These are phyloP conservation scores for Sussaba pulchella DNA, from an alignment of 2,888 invertebrate species.

Conservation along the genomic window DNA sequence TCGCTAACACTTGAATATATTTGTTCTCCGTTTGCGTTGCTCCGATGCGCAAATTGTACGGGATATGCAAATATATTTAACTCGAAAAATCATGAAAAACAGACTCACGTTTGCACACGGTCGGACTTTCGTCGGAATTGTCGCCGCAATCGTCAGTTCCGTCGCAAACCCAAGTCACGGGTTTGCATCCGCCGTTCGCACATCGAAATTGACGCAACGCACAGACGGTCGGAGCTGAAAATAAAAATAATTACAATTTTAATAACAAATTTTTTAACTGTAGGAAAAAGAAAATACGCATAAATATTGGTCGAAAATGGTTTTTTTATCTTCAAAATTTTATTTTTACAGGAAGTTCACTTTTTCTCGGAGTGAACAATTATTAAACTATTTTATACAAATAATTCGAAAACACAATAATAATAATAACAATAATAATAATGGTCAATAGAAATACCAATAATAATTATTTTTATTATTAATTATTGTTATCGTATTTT, in stretches of 20 bases:
- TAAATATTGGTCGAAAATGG: no score
- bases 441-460: no score
- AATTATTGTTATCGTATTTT: no score
- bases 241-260: constrained; percentile 47
- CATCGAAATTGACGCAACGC: constrained; percentile 91
- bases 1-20: background rate
- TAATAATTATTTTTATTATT: no score
- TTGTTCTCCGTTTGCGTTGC: constrained; percentile 27
- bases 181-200: constrained; percentile 90
- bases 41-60: background rate
- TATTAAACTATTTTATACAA: no score
- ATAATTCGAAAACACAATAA: no score
- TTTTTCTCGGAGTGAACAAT: no score
- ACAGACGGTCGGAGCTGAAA: constrained; percentile 85
- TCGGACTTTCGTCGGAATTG: constrained; percentile 91
- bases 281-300: no score
- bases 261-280: constrained; percentile 12
- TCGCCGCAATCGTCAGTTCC: constrained; percentile 92
- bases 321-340: no score
- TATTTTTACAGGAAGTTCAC: no score
- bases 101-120: constrained; percentile 89
- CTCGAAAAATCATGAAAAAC: constrained; percentile 15
- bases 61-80: constrained; percentile 11
- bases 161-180: constrained; percentile 92
- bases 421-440: no score